Evolutionary conservation across 2,888 invertebrate species (phyloP).

Genomic region (Stratiomys singularior): DNA sequence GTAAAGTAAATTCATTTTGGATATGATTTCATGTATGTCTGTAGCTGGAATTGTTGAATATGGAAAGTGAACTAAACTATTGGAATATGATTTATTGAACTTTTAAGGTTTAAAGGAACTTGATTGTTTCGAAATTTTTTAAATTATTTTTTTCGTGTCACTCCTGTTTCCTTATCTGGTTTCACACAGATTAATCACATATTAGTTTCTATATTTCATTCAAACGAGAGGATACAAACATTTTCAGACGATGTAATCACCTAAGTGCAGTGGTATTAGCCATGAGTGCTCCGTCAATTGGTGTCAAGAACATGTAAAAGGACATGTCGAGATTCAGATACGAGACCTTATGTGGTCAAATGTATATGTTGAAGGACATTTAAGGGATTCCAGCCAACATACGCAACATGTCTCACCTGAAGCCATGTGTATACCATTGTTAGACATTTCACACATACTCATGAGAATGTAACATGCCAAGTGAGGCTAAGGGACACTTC

Average conservation of each 20-base stretch:
- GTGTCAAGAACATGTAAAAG: slow-evolving; percentile 55
- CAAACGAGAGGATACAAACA: slow-evolving; percentile 11
- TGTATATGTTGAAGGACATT: slow-evolving; percentile 34
- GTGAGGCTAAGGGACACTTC: neutral
- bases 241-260: slow-evolving; percentile 6
- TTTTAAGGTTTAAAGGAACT: no score
- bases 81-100: no score
- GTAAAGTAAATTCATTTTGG: no score
- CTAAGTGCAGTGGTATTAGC: slow-evolving; percentile 49
- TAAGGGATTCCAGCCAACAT: slow-evolving; percentile 5
- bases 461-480: neutral
- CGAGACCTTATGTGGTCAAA: slow-evolving; percentile 37
- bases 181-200: no score
- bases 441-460: slow-evolving; percentile 28
- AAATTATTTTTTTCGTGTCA: no score
- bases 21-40: no score
- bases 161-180: no score
- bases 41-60: no score
- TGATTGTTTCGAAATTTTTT: no score
- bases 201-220: no score
- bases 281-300: slow-evolving; percentile 54
- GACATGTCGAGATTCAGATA: slow-evolving; percentile 48
- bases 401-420: slow-evolving; percentile 21
- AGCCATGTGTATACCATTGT: slow-evolving; percentile 12
- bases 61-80: no score